These are phyloP conservation scores for Silurus lanzhouensis DNA, from an alignment of 2,797 vertebrate genomes.

Conservation along the genomic window DNA sequence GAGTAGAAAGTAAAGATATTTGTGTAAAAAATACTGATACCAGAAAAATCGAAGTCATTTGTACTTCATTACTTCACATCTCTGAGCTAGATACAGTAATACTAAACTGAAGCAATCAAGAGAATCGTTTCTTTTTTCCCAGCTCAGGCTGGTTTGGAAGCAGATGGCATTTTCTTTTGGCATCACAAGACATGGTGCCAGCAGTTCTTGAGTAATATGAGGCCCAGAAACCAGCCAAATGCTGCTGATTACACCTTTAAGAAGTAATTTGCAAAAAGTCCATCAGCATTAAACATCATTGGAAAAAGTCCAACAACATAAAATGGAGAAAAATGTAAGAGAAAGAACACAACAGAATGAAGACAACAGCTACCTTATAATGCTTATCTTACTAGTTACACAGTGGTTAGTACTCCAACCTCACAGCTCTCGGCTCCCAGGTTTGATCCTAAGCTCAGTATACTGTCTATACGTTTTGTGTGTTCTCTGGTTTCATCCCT, in stretches of 20 bases:
- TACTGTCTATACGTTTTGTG: neutral
- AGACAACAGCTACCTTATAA: neutral
- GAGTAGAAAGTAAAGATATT: too few relatives aligned
- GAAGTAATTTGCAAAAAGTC: constrained; percentile 17
- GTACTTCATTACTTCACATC: too few relatives aligned
- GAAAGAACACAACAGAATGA: neutral
- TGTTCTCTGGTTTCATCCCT: neutral
- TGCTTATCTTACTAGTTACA: neutral
- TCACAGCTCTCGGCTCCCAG: neutral
- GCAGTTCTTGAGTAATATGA: neutral
- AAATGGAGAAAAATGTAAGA: too few relatives aligned
- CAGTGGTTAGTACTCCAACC: neutral
- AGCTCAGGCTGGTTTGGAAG: constrained; percentile 2
- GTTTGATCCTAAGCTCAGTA: neutral
- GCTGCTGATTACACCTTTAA: constrained; percentile 25
- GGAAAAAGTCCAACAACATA: neutral
- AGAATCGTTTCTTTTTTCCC: neutral
- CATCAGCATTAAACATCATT: neutral
- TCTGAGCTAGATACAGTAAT: neutral
- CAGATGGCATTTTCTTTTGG: constrained; percentile 23
- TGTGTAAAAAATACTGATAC: too few relatives aligned
- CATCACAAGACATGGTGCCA: constrained; percentile 17
- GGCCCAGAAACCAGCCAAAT: constrained; percentile 10
- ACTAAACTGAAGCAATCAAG: neutral
- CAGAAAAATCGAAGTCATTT: too few relatives aligned